Evolutionary conservation across 2,797 vertebrate genomes (phyloP).

Genomic region (Bradypodion ventrale): DNA sequence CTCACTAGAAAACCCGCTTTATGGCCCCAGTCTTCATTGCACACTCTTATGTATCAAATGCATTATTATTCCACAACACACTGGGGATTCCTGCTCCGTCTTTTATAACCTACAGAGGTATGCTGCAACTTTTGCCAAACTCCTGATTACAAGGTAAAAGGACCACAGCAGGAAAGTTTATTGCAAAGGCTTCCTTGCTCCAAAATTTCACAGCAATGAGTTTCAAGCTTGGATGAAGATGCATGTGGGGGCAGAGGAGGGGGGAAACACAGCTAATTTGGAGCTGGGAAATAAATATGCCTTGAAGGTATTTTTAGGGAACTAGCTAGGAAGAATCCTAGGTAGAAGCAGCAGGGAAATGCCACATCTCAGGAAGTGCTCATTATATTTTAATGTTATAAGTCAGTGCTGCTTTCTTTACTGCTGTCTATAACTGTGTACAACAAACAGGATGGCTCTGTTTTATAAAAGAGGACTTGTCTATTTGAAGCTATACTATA

Average conservation of each 20-base stretch:
- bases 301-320: neutral
- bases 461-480: no score
- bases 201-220: neutral
- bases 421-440: neutral
- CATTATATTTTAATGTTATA: conserved; percentile 20
- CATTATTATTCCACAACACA: neutral
- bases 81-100: neutral
- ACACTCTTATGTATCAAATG: neutral
- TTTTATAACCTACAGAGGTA: neutral
- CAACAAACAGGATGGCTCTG: neutral
- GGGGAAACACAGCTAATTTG: neutral
- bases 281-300: neutral
- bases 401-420: neutral
- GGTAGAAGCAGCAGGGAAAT: conserved; percentile 23
- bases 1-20: neutral
- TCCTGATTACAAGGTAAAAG: neutral
- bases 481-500: neutral
- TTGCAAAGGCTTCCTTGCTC: neutral
- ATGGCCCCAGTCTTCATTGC: neutral
- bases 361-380: conserved; percentile 19
- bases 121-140: neutral
- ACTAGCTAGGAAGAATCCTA: neutral
- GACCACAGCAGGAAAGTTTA: neutral
- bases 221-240: neutral
- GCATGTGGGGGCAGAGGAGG: neutral